Evolutionary conservation across 2,113 vertebrate species (phyloP), one percentile per base, ranked within the genome.

Genomic region (Corvus cornix): DNA sequence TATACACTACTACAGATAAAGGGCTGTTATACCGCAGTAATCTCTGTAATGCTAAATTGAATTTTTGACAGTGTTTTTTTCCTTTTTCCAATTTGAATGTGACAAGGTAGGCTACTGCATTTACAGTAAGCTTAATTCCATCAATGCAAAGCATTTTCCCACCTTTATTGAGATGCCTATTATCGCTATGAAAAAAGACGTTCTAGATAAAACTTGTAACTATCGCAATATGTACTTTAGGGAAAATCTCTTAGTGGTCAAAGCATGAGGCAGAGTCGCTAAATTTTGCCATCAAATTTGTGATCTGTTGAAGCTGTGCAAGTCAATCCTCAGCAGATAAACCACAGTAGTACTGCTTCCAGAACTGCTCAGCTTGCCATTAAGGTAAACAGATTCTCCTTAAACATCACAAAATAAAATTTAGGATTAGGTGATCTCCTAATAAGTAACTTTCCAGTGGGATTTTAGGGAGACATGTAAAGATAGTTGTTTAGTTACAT

Each of bases 1-100:
- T 96, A 97, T 98, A 97, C 92, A 97, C 95, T 87, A 89, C 90
- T 93, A 93, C 88, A 97, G 97, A 98, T 96, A 97, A 97, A 97
- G 95, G 93, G 88, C 55, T 94, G 96, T 94, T 97, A 94, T 88
- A 94, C 85, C 86, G 91, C 88, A 94, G 95, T 97, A 97, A 97
- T 97, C 96, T 97, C 94, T 84, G 84, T 85, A 97, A 97, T 87
- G 79, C 92, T 95, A 97, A 98, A 98, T 95, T 97, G 97, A 98
- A 98, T 97, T 98, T 97, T 97, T 56, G 44, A 95, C 93, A 96
- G 78, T 72, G 52, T 46, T 92, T 95, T 97, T 76, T 93, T 95
- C 64, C 28, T 90, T 97, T 97, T 96, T 86, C 66, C 81, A 92
- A 79, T 97, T 94, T 96, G 77, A 87, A 94, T 91, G 77, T 95